Evolutionary conservation across 2,888 invertebrate genomes (phyloP).

Genomic region (Thyatira batis): DNA sequence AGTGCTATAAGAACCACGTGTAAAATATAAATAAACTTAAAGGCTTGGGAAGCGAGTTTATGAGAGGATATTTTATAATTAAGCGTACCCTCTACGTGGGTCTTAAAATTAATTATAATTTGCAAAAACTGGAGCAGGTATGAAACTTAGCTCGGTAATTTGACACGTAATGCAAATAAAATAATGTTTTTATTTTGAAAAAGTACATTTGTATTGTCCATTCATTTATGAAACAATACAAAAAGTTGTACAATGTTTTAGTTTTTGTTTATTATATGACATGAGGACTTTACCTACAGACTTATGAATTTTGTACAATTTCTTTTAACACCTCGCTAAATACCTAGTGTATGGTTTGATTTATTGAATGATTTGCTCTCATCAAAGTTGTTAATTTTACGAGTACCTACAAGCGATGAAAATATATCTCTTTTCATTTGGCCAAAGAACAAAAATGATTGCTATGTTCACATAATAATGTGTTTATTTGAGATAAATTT

Average conservation of each 20-base stretch:
- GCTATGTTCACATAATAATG: conserved; percentile 32
- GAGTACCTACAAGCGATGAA: conserved; percentile 12
- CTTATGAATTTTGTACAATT: no score
- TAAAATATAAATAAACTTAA: background rate
- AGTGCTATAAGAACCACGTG: background rate
- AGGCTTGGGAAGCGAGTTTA: background rate
- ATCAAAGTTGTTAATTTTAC: background rate
- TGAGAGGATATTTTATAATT: background rate
- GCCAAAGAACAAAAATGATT: conserved; percentile 63
- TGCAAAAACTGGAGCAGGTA: background rate
- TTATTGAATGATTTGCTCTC: background rate
- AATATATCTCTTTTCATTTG: conserved; percentile 41
- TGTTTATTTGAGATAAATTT: conserved; percentile 27
- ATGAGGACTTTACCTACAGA: no score
- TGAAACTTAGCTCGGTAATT: background rate
- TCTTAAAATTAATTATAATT: background rate
- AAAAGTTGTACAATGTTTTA: no score
- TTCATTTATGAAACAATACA: no score
- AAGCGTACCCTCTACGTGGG: background rate
- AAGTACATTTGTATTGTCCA: background rate
- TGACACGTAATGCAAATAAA: background rate
- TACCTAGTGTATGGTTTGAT: background rate
- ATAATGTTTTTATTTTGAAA: background rate
- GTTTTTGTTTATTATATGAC: no score
- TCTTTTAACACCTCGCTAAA: no score